Conservation (phyloP, 2,113 vertebrate genomes). For the Tympanuchus pallidicinctus region DNA sequence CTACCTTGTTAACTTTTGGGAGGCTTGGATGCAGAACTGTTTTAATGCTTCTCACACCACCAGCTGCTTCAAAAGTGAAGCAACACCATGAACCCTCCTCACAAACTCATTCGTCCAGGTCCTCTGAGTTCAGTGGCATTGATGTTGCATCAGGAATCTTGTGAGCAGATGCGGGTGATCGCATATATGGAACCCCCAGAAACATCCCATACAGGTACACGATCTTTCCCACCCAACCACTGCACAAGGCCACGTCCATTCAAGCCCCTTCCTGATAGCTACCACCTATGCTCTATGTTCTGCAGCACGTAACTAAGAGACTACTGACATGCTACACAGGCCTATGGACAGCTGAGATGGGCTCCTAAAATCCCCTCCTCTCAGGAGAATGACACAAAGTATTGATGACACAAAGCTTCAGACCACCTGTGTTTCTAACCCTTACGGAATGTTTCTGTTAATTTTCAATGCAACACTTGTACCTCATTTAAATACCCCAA, state of each 20-base stretch:
- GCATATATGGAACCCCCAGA: neutral
- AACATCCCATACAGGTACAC: rapidly evolving
- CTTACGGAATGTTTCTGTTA: neutral
- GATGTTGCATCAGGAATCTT: neutral
- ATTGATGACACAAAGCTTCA: neutral
- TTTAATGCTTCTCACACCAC: neutral
- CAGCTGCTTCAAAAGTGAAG: neutral
- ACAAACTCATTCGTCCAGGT: rapidly evolving
- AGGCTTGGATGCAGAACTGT: neutral
- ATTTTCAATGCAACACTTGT: neutral
- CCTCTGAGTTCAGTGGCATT: rapidly evolving
- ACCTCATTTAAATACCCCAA: neutral
- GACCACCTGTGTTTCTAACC: neutral
- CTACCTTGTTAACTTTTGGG: neutral
- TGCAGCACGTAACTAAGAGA: neutral
- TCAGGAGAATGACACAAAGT: neutral
- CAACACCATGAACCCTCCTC: neutral
- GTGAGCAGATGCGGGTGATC: neutral
- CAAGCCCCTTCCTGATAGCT: neutral
- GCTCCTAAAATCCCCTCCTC: neutral
- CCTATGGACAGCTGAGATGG: neutral
- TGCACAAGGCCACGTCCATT: neutral
- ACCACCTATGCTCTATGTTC: neutral
- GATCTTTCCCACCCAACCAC: neutral
- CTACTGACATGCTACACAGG: neutral